Conservation (phyloP, 2,888 invertebrate species). For the Epiblema foenella region DNA sequence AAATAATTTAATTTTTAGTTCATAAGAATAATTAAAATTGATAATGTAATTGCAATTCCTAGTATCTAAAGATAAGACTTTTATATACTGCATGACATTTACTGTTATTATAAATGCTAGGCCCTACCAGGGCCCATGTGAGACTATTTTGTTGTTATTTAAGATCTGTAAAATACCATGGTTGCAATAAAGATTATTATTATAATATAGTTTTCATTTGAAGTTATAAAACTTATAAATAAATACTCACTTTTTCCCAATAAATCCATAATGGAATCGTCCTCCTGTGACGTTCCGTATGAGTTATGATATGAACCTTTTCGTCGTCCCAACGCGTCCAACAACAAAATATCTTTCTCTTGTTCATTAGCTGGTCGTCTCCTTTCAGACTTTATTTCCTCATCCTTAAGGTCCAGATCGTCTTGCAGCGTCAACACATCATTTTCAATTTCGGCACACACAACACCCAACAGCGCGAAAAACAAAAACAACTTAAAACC, state of each 20-base stretch:
- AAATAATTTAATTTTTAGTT: too few relatives aligned
- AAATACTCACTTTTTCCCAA: slow-evolving; percentile 91
- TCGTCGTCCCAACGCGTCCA: slow-evolving; percentile 89
- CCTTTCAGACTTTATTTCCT: slow-evolving; percentile 67
- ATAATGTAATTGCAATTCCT: too few relatives aligned
- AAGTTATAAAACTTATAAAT: background rate
- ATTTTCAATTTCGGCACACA: slow-evolving; percentile 70
- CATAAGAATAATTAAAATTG: too few relatives aligned
- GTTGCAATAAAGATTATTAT: too few relatives aligned
- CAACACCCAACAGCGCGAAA: slow-evolving; percentile 46
- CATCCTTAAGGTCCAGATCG: slow-evolving; percentile 69
- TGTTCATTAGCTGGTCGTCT: slow-evolving; percentile 86
- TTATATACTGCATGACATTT: too few relatives aligned
- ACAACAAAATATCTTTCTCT: slow-evolving; percentile 89
- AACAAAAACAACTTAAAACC: slow-evolving; percentile 52
- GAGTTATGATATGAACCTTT: slow-evolving; percentile 78
- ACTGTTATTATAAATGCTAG: too few relatives aligned
- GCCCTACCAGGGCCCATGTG: too few relatives aligned
- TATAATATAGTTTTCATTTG: too few relatives aligned
- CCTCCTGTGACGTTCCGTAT: slow-evolving; percentile 78
- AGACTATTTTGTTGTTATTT: too few relatives aligned
- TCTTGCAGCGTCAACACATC: slow-evolving; percentile 79
- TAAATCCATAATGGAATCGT: slow-evolving; percentile 92
- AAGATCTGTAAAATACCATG: too few relatives aligned
- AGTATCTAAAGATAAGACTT: too few relatives aligned